Evolutionary conservation across 2,797 vertebrate species (phyloP), one percentile per base, ranked within the genome.

Genomic region (Acomys russatus): DNA sequence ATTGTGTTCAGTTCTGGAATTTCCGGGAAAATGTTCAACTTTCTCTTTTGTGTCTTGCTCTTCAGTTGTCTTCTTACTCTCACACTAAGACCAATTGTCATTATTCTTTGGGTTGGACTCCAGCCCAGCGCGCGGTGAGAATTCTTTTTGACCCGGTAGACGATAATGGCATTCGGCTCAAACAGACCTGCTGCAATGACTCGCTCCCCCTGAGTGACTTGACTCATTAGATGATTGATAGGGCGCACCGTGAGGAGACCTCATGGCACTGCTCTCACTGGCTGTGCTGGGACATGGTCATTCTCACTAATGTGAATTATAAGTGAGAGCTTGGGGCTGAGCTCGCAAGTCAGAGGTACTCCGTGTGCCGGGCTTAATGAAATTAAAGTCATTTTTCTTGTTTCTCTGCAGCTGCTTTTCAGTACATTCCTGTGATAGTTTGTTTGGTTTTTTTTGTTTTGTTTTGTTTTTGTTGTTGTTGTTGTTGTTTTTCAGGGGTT

Each of bases 331-430:
- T 28, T 0, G 56, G 76, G 88, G 87, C 79, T 92, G 14, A 91
- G 33, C 33, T 44, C 38, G 95, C 82, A 94, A 87, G 33, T 10
- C 38, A 73, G 73, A 95, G 93, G 68, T 28, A 59, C 79, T 80
- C 33, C 25, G 25, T 71, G 77, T 89, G 7, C 64, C 79, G 38
- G 38, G 35, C 78, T 92, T 79, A 91, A 73, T 56, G 74, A 94
- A 78, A 83, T 84, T 64, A 85, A 78, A 91, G 11, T 84, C 73
- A 23, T 94, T 96, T 79, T 76, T 95, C 76, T 74, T 96, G 44
- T 79, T 44, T 59, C 51, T 93, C 1, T 82, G 35, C 61, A 35
- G 66, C n/a, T 83, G 73, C 61, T 92, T 94, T 96, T 1, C 25
- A 85, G 17, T 54, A 73, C 11, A 74, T 83, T 94, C 64, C 30